phyloP scores from a whole-genome alignment of 2,113 vertebrate species.

The Phycodurus eques region DNA sequence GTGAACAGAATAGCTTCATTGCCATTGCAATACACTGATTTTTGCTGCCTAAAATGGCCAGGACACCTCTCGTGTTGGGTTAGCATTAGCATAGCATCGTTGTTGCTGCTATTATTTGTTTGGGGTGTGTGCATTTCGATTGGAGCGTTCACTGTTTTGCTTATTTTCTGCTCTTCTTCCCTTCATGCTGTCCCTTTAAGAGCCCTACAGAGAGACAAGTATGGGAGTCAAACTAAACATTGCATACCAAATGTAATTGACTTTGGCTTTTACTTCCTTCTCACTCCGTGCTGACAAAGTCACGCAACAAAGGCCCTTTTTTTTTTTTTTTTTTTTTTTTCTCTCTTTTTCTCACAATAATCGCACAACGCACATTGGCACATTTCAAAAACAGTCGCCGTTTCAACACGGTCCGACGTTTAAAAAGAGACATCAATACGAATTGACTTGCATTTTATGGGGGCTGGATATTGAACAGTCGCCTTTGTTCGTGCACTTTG shows the following conservation, averaged over 20 bases:
- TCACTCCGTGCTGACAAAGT: constrained; percentile 70
- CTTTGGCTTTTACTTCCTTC: constrained; percentile 92
- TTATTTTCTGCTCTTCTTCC: constrained; percentile 90
- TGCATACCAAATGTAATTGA: constrained; percentile 99
- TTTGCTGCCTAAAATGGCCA: not conserved
- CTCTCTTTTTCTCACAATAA: not conserved
- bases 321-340: too few species aligned
- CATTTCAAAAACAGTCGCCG: constrained; percentile 15
- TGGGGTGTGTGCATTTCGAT: constrained; percentile 80
- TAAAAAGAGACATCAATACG: constrained; percentile 11
- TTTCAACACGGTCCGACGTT: constrained; percentile 27
- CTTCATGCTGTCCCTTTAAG: constrained; percentile 99
- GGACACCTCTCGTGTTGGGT: not conserved
- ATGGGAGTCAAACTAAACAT: constrained; percentile 99
- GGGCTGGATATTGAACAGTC: constrained; percentile 12
- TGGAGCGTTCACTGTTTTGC: constrained; percentile 88
- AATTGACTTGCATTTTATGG: constrained; percentile 26
- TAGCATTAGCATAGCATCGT: not conserved
- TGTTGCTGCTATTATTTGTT: not conserved
- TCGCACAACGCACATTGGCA: not conserved
- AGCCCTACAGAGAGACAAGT: constrained; percentile 99
- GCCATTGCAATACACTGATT: not conserved
- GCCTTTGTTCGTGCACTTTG: constrained; percentile 25
- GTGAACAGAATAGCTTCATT: not conserved
- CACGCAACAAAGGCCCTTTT: constrained; percentile 1